Evolutionary conservation across 2,113 vertebrate genomes (phyloP).

Genomic region (Axis porcinus): DNA sequence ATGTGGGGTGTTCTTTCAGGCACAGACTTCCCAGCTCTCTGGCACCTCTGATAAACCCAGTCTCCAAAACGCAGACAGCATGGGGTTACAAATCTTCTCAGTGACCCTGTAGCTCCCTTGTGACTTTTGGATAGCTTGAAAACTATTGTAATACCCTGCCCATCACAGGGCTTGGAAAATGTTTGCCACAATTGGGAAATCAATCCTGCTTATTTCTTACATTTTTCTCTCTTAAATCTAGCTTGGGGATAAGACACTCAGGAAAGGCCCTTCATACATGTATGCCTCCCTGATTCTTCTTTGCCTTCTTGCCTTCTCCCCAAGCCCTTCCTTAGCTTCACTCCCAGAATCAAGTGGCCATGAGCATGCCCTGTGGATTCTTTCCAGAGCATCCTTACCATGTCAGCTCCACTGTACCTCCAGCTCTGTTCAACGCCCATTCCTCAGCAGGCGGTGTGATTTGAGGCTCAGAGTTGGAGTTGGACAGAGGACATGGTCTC

Average conservation of each 20-base stretch:
- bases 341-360: neutral
- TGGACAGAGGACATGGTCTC: no score
- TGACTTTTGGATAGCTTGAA: neutral
- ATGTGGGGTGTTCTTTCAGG: neutral
- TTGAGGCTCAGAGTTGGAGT: neutral
- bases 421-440: accelerated
- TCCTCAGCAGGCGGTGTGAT: no score
- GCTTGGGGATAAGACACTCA: neutral
- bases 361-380: neutral
- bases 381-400: neutral
- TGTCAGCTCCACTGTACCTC: neutral
- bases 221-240: neutral
- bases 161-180: neutral
- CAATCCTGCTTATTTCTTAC: neutral
- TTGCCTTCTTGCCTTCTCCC: neutral
- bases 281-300: neutral
- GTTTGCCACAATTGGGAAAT: neutral
- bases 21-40: neutral
- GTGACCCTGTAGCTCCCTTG: accelerated
- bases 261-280: neutral
- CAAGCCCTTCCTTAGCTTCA: neutral
- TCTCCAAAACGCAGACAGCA: neutral
- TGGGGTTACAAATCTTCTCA: neutral
- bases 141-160: neutral
- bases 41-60: neutral